Conservation (phyloP, 37 sponge, comb jelly and placozoan species). For the Amphimedon queenslandica region DNA sequence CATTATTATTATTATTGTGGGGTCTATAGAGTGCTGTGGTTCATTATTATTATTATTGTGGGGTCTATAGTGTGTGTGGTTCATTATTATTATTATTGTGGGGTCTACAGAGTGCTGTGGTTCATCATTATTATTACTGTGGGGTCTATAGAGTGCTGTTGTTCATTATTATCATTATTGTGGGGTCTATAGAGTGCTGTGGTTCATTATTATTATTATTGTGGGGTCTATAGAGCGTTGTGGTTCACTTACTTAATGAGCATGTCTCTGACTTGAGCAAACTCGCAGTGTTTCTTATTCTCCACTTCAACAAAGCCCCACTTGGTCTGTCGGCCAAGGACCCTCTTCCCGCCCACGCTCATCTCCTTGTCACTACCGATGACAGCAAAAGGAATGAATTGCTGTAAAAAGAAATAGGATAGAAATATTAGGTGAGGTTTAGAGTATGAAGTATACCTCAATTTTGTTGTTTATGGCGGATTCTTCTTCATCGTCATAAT, state of each 20-base stretch:
- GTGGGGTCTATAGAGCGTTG: too few species aligned
- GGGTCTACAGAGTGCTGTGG: too few species aligned
- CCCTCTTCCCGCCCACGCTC: constrained; percentile 71
- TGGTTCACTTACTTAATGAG: constrained; percentile 85
- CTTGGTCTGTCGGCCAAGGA: constrained; percentile 88
- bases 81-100: too few species aligned
- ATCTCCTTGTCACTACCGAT: constrained; percentile 88
- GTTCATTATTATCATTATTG: too few species aligned
- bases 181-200: too few species aligned
- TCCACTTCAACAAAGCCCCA: constrained; percentile 99
- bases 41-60: too few species aligned
- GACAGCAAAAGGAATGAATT: constrained; percentile 90
- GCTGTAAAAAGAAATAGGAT: constrained; percentile 31
- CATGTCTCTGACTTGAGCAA: constrained; percentile 94
- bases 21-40: too few species aligned
- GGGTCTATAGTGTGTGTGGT: too few species aligned
- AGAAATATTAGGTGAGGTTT: background rate
- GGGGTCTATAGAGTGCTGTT: too few species aligned
- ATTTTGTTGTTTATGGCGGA: constrained; percentile 53
- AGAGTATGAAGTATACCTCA: constrained; percentile 12
- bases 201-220: too few species aligned
- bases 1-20: too few species aligned
- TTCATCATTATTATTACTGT: too few species aligned
- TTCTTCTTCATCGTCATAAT: constrained; percentile 92
- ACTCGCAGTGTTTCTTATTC: constrained; percentile 95